Conservation (phyloP, 1,140 invertebrate genomes). For the Drosophila ohnishii region DNA sequence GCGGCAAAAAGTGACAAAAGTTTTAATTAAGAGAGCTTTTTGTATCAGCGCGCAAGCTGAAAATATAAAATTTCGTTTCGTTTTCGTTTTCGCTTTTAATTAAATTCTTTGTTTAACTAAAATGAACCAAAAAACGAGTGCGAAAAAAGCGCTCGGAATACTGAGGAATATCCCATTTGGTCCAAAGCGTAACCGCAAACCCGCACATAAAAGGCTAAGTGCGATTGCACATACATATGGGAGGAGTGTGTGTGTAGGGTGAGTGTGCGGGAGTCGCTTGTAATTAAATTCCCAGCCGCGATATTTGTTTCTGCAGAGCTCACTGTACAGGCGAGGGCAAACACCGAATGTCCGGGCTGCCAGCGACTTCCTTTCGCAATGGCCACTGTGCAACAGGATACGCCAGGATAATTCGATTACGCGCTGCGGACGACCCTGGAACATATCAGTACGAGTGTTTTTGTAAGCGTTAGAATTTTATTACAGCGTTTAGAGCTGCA, state of each 20-base stretch:
- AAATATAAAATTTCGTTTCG: constrained; percentile 53
- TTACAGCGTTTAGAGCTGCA: constrained; percentile 1
- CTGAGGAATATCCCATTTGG: constrained; percentile 42
- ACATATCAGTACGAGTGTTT: constrained; percentile 3
- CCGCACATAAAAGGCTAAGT: constrained; percentile 31
- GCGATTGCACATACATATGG: constrained; percentile 16
- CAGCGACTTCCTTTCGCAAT: constrained; percentile 48
- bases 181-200: constrained; percentile 46
- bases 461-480: constrained; percentile 13
- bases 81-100: constrained; percentile 55
- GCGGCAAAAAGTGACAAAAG: constrained; percentile 45
- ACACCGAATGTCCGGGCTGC: constrained; percentile 34
- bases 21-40: constrained; percentile 57
- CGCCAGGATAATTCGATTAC: constrained; percentile 72
- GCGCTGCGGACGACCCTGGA: constrained; percentile 23
- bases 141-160: constrained; percentile 7
- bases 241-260: constrained; percentile 2
- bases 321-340: constrained; percentile 13
- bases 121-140: constrained; percentile 35
- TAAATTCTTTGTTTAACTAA: constrained; percentile 61
- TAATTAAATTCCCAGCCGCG: constrained; percentile 80
- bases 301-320: constrained; percentile 70
- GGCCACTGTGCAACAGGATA: constrained; percentile 63
- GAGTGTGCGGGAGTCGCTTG: constrained; percentile 40
- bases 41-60: constrained; percentile 30